Conservation (phyloP, 2,113 vertebrate species). For the Pelusios castaneus region DNA sequence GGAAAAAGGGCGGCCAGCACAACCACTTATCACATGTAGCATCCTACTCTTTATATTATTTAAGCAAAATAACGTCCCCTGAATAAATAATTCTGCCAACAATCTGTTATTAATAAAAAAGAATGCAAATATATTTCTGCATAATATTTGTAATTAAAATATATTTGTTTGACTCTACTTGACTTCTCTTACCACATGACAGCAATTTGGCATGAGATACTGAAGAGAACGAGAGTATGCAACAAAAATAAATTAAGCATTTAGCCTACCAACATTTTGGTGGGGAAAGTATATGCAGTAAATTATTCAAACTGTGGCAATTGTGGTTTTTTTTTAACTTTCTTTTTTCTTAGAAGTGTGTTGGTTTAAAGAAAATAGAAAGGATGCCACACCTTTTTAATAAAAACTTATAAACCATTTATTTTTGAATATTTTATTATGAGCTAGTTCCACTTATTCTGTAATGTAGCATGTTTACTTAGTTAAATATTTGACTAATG, state of each 20-base stretch:
- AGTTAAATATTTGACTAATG: neutral
- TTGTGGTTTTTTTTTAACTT: neutral
- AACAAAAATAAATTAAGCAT: slow-evolving; percentile 53
- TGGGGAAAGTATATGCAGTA: slow-evolving; percentile 34
- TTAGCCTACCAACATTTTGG: slow-evolving; percentile 42
- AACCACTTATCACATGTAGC: neutral
- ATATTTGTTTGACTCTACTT: slow-evolving; percentile 32
- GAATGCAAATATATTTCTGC: slow-evolving; percentile 52
- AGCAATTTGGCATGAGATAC: slow-evolving; percentile 59
- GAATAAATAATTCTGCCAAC: slow-evolving; percentile 51
- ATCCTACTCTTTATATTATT: slow-evolving; percentile 26
- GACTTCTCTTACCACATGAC: slow-evolving; percentile 39
- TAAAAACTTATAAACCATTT: neutral
- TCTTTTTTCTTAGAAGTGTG: neutral
- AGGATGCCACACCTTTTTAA: neutral
- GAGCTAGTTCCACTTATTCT: neutral
- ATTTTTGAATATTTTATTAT: neutral
- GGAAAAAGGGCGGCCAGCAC: neutral
- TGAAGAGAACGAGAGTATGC: slow-evolving; percentile 12
- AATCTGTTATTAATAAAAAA: slow-evolving; percentile 63
- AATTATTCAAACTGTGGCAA: slow-evolving; percentile 51
- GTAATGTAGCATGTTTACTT: neutral
- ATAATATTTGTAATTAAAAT: slow-evolving; percentile 72
- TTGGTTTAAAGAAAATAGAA: neutral
- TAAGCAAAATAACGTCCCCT: slow-evolving; percentile 12